Evolutionary conservation across 2,888 invertebrate genomes (phyloP), one percentile per base, ranked within the genome.

Genomic region (Chironomus riparius): DNA sequence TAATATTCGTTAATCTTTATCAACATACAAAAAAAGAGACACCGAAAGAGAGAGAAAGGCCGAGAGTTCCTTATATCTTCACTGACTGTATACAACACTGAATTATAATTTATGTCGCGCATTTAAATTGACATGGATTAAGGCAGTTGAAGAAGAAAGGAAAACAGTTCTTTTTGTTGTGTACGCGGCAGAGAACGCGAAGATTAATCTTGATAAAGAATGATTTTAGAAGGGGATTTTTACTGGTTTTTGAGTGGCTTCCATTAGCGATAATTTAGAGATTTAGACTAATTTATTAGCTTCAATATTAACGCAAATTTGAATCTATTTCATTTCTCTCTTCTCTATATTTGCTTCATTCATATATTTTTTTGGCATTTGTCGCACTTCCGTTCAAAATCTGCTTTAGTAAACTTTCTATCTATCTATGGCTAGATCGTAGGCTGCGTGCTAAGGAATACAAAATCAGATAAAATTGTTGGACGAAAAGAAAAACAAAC

Each of bases 61-160:
- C 56, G 56, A 56, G 56, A 56, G 56, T 56, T 56, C 56, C 56
- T 56, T 56, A 56, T 18, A 56, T n/a, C 38, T 38, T 38, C 38
- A 38, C 38, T 38, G 38, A 38, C 38, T 38, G 38, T 38, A 10
- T 38, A 38, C 38, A 38, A 38, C 38, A 38, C 38, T 38, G 38
- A 65, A 65, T 65, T 65, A 65, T 65, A 65, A 65, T 65, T 65
- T 65, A 65, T 65, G 65, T 65, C 65, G 21, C 65, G 12, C 65
- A 65, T 24, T 65, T 65, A 65, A 65, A 65, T 65, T 65, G 65
- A 65, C 65, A 65, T 65, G 65, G 65, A 65, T 65, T 65, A 65
- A 65, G 65, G 65, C 65, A 24, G 24, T 21, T 65, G 22, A 21
- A 24, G 21, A 65, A 65, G 21, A n/a, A 18, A 56, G 56, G 18